Percentiles rank a stretch among this genome's conserved stretches.
phyloP scores from a whole-genome alignment of 2,888 invertebrate genomes.

The Halictus ligatus region DNA sequence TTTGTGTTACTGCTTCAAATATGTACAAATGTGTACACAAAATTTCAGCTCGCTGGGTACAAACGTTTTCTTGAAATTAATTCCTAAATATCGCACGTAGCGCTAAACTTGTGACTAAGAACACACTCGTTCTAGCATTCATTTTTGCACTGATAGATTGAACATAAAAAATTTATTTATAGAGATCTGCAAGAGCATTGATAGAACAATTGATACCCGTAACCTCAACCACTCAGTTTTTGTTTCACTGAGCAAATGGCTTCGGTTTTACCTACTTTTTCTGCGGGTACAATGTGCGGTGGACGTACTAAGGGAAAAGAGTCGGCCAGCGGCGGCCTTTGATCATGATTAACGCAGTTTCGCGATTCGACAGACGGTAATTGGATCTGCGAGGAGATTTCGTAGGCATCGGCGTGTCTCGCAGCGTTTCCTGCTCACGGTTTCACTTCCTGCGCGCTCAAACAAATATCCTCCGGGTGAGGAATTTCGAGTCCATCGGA shows the following conservation, averaged over 20 bases:
- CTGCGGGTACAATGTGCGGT: not conserved
- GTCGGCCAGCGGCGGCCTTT: not conserved
- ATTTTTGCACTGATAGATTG: not conserved
- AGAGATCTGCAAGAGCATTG: too few species aligned
- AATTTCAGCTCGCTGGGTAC: not conserved
- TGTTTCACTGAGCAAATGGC: not conserved
- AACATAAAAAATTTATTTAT: too few species aligned
- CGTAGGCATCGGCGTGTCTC: not conserved
- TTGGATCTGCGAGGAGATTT: not conserved
- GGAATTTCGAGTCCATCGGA: not conserved
- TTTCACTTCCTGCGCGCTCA: not conserved
- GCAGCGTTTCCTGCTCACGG: not conserved
- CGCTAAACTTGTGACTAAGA: not conserved
- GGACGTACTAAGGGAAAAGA: conserved; percentile 6
- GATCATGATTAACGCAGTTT: conserved; percentile 1
- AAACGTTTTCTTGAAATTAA: not conserved
- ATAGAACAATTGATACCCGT: not conserved
- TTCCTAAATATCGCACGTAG: not conserved
- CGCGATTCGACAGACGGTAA: not conserved
- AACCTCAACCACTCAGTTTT: not conserved
- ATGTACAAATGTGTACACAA: not conserved
- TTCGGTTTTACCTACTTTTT: not conserved
- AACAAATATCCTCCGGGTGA: not conserved
- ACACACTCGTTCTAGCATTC: not conserved
- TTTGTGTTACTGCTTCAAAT: not conserved